phyloP scores from a whole-genome alignment of 30 jellyfish, hydroid and myxozoan species.

The Pseudorhiza aurosa region DNA sequence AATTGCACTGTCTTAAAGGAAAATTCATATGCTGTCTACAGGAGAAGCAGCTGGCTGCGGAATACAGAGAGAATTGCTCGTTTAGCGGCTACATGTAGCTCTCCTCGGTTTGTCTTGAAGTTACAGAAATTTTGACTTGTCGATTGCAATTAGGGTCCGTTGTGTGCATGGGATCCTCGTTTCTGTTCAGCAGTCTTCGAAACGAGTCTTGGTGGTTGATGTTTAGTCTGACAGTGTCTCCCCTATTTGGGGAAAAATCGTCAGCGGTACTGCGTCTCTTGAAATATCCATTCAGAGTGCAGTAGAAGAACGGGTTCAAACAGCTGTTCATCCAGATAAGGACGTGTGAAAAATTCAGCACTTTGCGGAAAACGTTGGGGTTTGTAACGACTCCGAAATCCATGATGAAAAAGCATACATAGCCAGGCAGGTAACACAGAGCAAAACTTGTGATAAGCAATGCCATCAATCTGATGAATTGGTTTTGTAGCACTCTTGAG shows the following conservation, averaged over 20 bases:
- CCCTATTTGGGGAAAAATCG: background rate
- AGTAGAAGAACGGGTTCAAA: conserved; percentile 78
- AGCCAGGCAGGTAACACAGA: conserved; percentile 57
- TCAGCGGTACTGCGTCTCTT: conserved; percentile 13
- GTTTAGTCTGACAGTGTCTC: background rate
- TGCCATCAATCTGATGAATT: conserved; percentile 50
- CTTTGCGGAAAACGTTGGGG: conserved; percentile 3
- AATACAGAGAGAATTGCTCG: no score
- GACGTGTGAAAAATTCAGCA: conserved; percentile 52
- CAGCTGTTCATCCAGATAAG: conserved; percentile 79
- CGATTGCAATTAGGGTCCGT: background rate
- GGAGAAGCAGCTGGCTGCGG: no score
- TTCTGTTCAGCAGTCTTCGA: conserved; percentile 29
- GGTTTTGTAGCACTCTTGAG: conserved; percentile 42
- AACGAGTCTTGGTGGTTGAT: conserved; percentile 37
- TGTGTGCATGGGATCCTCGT: conserved; percentile 25
- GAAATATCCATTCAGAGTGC: conserved; percentile 61
- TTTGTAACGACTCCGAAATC: conserved; percentile 64
- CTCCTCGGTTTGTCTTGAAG: conserved; percentile 24
- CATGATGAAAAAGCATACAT: conserved; percentile 64
- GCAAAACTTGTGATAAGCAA: conserved; percentile 67
- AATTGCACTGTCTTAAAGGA: no score
- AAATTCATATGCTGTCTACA: no score
- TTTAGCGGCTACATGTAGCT: no score
- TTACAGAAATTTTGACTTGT: background rate